Evolutionary conservation across 2,888 invertebrate species (phyloP), one percentile per base, ranked within the genome.

Genomic region (Rhorus exstirpatorius): DNA sequence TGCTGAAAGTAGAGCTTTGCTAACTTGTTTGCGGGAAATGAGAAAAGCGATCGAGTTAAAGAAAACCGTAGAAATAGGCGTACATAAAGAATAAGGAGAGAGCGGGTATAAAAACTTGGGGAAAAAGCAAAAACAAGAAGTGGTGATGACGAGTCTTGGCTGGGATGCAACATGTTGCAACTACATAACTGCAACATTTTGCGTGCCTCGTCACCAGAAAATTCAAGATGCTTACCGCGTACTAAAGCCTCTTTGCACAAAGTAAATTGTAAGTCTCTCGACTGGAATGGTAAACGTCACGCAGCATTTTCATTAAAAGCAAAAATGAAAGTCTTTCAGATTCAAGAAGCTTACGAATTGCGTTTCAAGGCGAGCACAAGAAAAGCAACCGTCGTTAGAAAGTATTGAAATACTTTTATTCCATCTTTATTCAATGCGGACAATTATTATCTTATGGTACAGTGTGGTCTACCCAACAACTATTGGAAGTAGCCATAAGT

Each of bases 191-290:
- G 85, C 84, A 86, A 87, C 86, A 86, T 86, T 89, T 87, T 87
- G 85, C 85, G 86, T 87, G 85, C 83, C 81, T 38, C 58, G 72
- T 60, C 65, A 31, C 65, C 53, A 63, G 17, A 26, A 46, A 72
- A 72, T 51, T 26, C 58, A 51, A 41, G 53, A 55, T 63, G 49
- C 63, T 65, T 46, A 19, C 53, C 77, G 83, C 81, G 76, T 80
- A 35, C 79, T 72, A 89, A 90, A 90, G 89, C 90, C 85, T 87
- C 88, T 90, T 89, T 88, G 84, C 83, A 63, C 83, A 83, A 88
- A 87, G 88, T 87, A 87, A 89, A 89, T 89, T 89, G 83, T 89
- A 89, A 89, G 89, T 88, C 87, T 84, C 83, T 87, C 81, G 87
- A 87, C 81, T 77, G 84, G 87, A 87, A 86, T 87, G 88, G 89